These are phyloP conservation scores for Urophycis tenuis DNA, from an alignment of 2,797 vertebrate genomes.

Conservation along the genomic window DNA sequence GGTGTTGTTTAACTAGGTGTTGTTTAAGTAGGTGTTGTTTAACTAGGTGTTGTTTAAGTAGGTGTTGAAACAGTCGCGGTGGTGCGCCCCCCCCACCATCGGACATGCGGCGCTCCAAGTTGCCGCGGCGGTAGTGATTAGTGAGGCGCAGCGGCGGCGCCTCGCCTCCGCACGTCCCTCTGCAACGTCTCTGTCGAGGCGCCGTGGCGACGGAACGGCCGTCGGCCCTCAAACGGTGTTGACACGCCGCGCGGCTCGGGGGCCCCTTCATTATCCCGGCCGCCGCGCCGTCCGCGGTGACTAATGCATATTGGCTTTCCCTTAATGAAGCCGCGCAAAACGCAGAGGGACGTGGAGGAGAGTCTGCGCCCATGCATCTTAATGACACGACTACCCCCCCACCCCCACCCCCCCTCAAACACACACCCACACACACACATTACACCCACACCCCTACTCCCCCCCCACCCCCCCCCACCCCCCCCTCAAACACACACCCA, in stretches of 20 bases:
- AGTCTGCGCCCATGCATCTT: conserved; percentile 55
- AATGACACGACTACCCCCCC: conserved; percentile 50
- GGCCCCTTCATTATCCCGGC: conserved; percentile 50
- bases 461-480: not conserved
- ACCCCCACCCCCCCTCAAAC: conserved; percentile 20
- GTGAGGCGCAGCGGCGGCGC: not conserved
- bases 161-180: conserved; percentile 1
- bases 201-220: conserved; percentile 21
- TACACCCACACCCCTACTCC: too few species aligned
- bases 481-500: too few species aligned
- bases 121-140: not conserved
- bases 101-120: not conserved
- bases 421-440: conserved; percentile 1
- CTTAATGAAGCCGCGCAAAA: conserved; percentile 62
- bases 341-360: conserved; percentile 37
- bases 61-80: not conserved
- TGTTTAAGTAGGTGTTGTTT: too few species aligned
- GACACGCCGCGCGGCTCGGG: conserved; percentile 33
- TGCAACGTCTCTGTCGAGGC: conserved; percentile 13
- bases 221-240: conserved; percentile 17
- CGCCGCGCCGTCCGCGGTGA: conserved; percentile 37
- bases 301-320: conserved; percentile 67
- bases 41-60: too few species aligned
- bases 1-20: too few species aligned
- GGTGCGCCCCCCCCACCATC: not conserved